These are phyloP conservation scores for Grapholita molesta DNA, from an alignment of 1,140 invertebrate genomes.

Conservation along the genomic window DNA sequence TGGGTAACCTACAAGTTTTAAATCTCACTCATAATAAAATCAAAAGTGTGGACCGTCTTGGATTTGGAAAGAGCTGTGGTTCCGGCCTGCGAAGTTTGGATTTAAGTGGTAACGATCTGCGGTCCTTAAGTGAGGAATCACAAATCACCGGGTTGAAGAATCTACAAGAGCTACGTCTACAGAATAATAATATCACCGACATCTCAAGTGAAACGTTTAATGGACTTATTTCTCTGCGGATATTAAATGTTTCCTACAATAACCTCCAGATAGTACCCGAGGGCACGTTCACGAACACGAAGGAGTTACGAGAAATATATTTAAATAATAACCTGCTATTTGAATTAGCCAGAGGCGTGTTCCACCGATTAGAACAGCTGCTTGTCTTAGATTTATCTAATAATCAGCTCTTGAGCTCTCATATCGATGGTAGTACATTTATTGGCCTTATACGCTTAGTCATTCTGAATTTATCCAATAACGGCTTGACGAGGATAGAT, in stretches of 20 bases:
- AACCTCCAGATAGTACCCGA: conserved; percentile 87
- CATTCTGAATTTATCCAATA: conserved; percentile 91
- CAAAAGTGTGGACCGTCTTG: conserved; percentile 84
- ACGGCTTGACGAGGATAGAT: conserved; percentile 90
- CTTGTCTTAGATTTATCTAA: conserved; percentile 92
- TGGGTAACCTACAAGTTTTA: conserved; percentile 87
- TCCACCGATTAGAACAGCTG: conserved; percentile 90
- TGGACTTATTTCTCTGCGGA: conserved; percentile 85
- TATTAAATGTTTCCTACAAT: conserved; percentile 92
- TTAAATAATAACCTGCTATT: conserved; percentile 89
- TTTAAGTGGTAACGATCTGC: conserved; percentile 87
- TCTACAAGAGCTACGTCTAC: conserved; percentile 86
- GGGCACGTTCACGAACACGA: conserved; percentile 86
- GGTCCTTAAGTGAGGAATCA: conserved; percentile 84
- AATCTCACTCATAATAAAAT: conserved; percentile 91
- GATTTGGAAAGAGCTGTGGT: conserved; percentile 80
- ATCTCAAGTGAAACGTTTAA: conserved; percentile 88
- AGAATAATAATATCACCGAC: conserved; percentile 89
- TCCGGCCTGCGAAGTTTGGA: conserved; percentile 85
- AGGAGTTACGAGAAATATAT: conserved; percentile 89
- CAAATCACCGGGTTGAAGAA: conserved; percentile 84
- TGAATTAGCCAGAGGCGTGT: conserved; percentile 88
- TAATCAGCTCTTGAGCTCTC: conserved; percentile 90
- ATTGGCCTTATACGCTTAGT: conserved; percentile 90
- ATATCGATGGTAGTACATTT: conserved; percentile 90